These are phyloP conservation scores for Gyps fulvus DNA, from an alignment of 2,113 vertebrate genomes.

Conservation along the genomic window DNA sequence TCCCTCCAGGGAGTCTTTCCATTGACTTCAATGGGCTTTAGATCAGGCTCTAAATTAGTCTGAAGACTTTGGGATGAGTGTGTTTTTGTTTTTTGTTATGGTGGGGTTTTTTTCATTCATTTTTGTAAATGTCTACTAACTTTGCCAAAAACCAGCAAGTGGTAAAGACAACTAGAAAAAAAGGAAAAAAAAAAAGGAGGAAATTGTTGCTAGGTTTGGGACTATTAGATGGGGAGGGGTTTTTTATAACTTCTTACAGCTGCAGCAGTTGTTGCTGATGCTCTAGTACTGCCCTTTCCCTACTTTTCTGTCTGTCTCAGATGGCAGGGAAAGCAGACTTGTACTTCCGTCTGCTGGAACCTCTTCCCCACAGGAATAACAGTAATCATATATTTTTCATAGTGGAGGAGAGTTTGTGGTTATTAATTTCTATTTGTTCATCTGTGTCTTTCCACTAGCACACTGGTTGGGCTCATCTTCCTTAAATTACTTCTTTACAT, in stretches of 20 bases:
- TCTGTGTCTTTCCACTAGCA: neutral
- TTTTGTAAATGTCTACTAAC: neutral
- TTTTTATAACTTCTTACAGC: slow-evolving; percentile 2
- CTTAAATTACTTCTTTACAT: neutral
- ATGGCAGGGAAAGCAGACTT: neutral
- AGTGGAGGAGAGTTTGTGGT: neutral
- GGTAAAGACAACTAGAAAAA: neutral
- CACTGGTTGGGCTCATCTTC: neutral
- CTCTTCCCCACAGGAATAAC: neutral
- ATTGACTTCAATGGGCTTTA: slow-evolving; percentile 22
- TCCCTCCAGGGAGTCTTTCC: neutral
- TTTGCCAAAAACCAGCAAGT: neutral
- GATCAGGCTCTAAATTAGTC: slow-evolving; percentile 2
- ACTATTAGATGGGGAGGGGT: neutral
- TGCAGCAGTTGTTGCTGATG: slow-evolving; percentile 17
- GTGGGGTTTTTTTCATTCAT: neutral
- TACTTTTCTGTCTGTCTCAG: neutral
- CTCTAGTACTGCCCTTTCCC: neutral
- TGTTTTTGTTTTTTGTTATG: neutral
- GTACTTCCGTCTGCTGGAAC: neutral
- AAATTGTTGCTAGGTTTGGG: neutral
- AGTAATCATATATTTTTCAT: neutral
- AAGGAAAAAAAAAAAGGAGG: neutral
- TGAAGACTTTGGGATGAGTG: neutral
- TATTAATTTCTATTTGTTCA: neutral